Evolutionary conservation across 1,140 invertebrate genomes (phyloP).

Genomic region (Diorhabda carinulata): DNA sequence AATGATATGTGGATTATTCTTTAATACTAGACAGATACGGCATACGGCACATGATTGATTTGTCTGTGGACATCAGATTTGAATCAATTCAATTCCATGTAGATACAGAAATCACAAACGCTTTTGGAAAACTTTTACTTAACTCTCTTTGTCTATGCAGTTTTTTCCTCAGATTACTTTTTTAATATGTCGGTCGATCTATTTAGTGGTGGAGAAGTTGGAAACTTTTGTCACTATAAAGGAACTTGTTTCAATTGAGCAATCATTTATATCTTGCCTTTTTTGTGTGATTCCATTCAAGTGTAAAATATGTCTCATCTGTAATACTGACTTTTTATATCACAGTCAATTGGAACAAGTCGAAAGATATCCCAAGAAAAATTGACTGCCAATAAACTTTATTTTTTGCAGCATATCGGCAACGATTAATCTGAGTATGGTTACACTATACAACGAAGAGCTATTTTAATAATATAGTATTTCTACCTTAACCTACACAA

Average conservation of each 20-base stretch:
- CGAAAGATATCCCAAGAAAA: no score
- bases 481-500: no score
- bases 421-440: no score
- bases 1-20: constrained; percentile 19
- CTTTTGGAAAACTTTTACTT: constrained; percentile 36
- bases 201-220: constrained; percentile 39
- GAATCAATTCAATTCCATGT: constrained; percentile 39
- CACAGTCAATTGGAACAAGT: no score
- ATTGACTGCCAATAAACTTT: no score
- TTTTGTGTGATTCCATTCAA: constrained; percentile 29
- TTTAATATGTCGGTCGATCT: constrained; percentile 42
- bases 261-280: constrained; percentile 18
- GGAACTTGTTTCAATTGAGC: constrained; percentile 35
- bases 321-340: constrained; percentile 11
- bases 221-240: constrained; percentile 35
- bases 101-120: constrained; percentile 35
- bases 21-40: constrained; percentile 16
- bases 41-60: constrained; percentile 43
- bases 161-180: constrained; percentile 38
- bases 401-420: no score
- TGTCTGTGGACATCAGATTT: constrained; percentile 42
- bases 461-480: no score
- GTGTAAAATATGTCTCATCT: constrained; percentile 39
- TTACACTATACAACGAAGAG: no score
- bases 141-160: constrained; percentile 40